A percentile compares a stretch with the other conserved stretches of the same genome.
Evolutionary conservation across 2,797 vertebrate species (phyloP).

Genomic region (Loris lydekkerianus): DNA sequence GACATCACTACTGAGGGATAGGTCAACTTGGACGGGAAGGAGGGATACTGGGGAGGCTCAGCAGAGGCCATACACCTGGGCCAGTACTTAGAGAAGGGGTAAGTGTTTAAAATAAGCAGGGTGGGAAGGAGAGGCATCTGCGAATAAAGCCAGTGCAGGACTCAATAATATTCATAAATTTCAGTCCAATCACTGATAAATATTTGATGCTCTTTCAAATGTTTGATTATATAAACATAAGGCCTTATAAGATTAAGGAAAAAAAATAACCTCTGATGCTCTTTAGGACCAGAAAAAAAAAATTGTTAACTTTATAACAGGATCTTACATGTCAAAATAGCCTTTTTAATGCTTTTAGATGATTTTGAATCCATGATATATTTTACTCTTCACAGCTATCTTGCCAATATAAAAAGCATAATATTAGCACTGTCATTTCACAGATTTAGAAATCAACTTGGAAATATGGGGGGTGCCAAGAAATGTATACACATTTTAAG

Average conservation of each 20-base stretch:
- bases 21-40: neutral
- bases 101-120: neutral
- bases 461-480: neutral
- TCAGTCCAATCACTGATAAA: neutral
- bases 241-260: neutral
- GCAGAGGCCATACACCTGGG: neutral
- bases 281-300: conserved; percentile 1
- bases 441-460: conserved; percentile 47
- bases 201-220: neutral
- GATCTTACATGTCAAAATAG: neutral
- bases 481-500: too few species aligned
- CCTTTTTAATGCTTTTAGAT: conserved; percentile 10
- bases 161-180: neutral
- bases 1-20: neutral
- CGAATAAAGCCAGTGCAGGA: neutral
- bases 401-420: neutral
- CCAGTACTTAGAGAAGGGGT: neutral
- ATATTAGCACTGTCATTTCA: neutral
- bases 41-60: neutral
- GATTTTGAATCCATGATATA: neutral
- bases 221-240: neutral
- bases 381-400: neutral
- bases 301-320: neutral
- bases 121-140: neutral
- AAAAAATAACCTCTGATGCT: neutral